These are phyloP conservation scores for Luffia ferchaultella DNA, from an alignment of 2,888 invertebrate species.

Conservation along the genomic window DNA sequence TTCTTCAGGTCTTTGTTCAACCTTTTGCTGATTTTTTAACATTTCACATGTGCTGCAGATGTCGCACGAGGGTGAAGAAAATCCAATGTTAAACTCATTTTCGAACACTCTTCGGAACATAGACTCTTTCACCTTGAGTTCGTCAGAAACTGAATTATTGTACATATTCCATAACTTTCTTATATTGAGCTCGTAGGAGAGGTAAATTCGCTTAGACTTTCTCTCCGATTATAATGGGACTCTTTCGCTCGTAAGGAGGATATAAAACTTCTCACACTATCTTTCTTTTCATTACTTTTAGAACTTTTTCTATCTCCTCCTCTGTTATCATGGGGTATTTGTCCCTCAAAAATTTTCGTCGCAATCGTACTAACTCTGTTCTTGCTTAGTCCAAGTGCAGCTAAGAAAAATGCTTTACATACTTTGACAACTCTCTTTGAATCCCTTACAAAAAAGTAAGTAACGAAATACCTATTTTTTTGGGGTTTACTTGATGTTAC, in stretches of 20 bases:
- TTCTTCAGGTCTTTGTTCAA: not conserved
- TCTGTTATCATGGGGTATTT: slow-evolving; percentile 3
- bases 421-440: not conserved
- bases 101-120: slow-evolving; percentile 8
- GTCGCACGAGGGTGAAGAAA: slow-evolving; percentile 4
- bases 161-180: slow-evolving; percentile 5
- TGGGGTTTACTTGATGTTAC: not conserved
- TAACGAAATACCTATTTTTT: not conserved
- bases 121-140: slow-evolving; percentile 4
- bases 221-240: slow-evolving; percentile 6
- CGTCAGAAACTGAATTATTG: slow-evolving; percentile 1
- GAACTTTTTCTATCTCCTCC: slow-evolving; percentile 2
- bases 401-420: slow-evolving; percentile 1
- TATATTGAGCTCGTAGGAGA: slow-evolving; percentile 3
- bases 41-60: slow-evolving; percentile 9
- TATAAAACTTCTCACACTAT: slow-evolving; percentile 7
- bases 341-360: slow-evolving; percentile 3
- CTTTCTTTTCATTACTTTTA: slow-evolving; percentile 6
- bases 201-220: slow-evolving; percentile 6
- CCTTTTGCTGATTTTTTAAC: slow-evolving; percentile 3
- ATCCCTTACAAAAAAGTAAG: not conserved
- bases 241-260: slow-evolving; percentile 4
- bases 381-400: not conserved
- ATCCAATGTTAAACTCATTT: slow-evolving; percentile 5
- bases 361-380: not conserved